Conservation (phyloP, 2,797 vertebrate species). For the Rhynchonycteris naso region DNA sequence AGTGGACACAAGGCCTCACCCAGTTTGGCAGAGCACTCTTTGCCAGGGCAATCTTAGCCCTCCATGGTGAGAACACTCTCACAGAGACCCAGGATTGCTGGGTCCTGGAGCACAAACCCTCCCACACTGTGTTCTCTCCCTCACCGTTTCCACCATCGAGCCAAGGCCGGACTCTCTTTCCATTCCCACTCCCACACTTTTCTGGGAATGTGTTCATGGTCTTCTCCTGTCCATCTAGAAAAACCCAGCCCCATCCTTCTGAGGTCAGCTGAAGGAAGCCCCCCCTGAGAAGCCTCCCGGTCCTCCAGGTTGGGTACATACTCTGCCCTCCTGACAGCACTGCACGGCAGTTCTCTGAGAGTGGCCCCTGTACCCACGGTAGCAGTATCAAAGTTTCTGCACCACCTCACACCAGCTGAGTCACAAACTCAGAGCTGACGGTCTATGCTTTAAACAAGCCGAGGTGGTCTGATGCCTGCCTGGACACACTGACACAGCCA, state of each 20-base stretch:
- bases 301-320: neutral
- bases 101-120: neutral
- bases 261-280: neutral
- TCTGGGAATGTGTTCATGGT: neutral
- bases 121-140: too few species aligned
- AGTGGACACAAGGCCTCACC: accelerated
- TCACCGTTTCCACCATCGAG: neutral
- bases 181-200: neutral
- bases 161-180: neutral
- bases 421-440: too few species aligned
- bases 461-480: accelerated
- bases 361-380: neutral
- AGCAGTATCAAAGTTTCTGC: neutral
- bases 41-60: neutral
- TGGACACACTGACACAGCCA: accelerated
- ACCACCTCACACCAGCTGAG: neutral
- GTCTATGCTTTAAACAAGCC: neutral
- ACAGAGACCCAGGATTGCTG: neutral
- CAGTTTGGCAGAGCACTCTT: neutral
- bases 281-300: neutral
- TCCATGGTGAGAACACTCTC: neutral
- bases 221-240: neutral
- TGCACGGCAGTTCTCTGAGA: neutral
- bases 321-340: neutral
- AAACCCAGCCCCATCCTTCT: neutral